These are phyloP conservation scores for Sardinella longiceps DNA, from an alignment of 2,797 vertebrate genomes.

Conservation along the genomic window DNA sequence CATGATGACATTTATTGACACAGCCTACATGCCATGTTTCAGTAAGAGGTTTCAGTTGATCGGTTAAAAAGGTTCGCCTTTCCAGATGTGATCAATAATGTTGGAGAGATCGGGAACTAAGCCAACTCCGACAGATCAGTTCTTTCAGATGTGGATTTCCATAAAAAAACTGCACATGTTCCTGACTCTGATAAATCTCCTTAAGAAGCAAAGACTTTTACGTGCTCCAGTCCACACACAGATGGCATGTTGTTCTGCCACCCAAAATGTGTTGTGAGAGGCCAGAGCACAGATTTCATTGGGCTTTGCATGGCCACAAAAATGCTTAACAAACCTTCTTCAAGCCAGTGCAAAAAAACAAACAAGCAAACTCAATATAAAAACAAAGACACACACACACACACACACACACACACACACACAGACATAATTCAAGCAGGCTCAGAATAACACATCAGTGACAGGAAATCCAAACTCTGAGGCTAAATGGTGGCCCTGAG, in stretches of 20 bases:
- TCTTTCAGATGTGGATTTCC: not conserved
- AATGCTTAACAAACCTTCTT: not conserved
- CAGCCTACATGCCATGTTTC: not conserved
- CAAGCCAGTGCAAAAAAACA: not conserved
- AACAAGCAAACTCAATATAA: constrained; percentile 16
- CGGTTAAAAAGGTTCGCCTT: no score
- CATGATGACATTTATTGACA: not conserved
- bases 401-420: no score
- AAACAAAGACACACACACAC: not conserved
- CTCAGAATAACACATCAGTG: not conserved
- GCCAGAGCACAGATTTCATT: not conserved
- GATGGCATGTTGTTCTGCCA: not conserved
- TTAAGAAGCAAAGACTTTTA: not conserved
- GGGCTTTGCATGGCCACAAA: not conserved
- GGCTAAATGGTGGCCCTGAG: no score
- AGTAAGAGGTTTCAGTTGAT: not conserved
- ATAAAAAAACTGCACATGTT: not conserved
- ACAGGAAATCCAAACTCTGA: not conserved
- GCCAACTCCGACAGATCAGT: not conserved
- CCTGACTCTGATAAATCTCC: not conserved
- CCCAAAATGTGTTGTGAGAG: not conserved
- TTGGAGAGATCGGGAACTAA: not conserved
- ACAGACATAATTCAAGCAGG: not conserved
- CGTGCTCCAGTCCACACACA: not conserved
- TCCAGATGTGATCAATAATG: not conserved